Percentiles rank a stretch among this genome's conserved stretches.
phyloP scores from a whole-genome alignment of 2,888 invertebrate species.

The Zygothrica quintamaculata region DNA sequence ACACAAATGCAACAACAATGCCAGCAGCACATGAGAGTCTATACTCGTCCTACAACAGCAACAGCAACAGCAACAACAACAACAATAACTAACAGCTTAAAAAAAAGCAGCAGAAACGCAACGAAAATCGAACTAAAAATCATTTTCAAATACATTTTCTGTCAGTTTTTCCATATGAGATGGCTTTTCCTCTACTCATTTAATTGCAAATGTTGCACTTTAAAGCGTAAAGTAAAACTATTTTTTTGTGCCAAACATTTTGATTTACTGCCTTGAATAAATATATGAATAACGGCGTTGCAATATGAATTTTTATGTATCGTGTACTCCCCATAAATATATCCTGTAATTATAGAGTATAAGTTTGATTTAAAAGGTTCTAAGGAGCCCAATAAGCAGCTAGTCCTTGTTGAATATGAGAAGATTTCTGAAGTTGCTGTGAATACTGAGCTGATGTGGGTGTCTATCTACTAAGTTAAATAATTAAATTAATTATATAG shows the following conservation, averaged over 20 bases:
- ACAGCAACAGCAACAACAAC: constrained; percentile 11
- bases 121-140: constrained; percentile 38
- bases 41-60: too few relatives aligned
- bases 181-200: constrained; percentile 35
- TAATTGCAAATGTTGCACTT: constrained; percentile 56
- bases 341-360: constrained; percentile 29
- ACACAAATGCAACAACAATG: constrained; percentile 25
- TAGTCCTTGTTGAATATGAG: too few relatives aligned
- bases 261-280: constrained; percentile 54
- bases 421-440: too few relatives aligned
- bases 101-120: constrained; percentile 33
- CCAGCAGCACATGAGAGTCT: too few relatives aligned
- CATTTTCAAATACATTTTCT: constrained; percentile 61
- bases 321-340: constrained; percentile 1
- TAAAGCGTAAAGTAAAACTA: constrained; percentile 30
- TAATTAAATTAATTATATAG: too few relatives aligned
- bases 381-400: too few relatives aligned
- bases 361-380: too few relatives aligned
- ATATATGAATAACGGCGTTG: constrained; percentile 32
- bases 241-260: constrained; percentile 26
- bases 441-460: too few relatives aligned
- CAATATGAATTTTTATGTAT: constrained; percentile 14
- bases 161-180: constrained; percentile 24
- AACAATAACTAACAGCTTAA: constrained; percentile 17
- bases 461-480: too few relatives aligned